Evolutionary conservation across 1,140 invertebrate species (phyloP), one percentile per base, ranked within the genome.

Genomic region (Pseudomyrmex pallidus): DNA sequence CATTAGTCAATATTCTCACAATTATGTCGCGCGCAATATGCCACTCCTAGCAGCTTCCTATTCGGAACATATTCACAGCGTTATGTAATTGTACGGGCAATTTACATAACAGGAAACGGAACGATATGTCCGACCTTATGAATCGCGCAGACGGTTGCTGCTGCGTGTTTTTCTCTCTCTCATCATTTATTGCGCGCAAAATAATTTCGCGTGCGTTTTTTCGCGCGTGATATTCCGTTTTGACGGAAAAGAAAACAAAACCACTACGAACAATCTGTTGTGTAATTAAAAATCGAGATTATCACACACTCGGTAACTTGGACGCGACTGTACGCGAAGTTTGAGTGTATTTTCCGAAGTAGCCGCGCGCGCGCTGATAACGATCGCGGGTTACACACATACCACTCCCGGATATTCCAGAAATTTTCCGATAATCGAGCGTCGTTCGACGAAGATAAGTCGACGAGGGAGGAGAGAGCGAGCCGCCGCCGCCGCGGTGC

Each of bases 81-180:
- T 89, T 90, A 84, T 86, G 77, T 78, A 89, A 90, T 61, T 64
- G 84, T 66, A 85, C 66, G 5, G 35, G 68, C 59, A 87, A 90
- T 87, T 85, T 89, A 85, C 85, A 83, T 90, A 84, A 90, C 88
- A 87, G 85, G 89, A 90, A 90, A 88, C 64, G 48, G 46, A 73
- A 66, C 22, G 25, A 74, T 63, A 46, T 44, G 50, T 50, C 17
- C 10, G 44, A 85, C 56, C 46, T 62, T 10, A 57, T 35, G 52
- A 78, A 56, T 63, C 9, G 54, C 50, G 54, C 13, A 22, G 54
- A 44, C 76, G 25, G 48, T 12, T 72, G 74, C 20, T n/a, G 52
- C 13, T 20, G 5, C 35, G 35, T 35, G 35, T 7, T 35, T 35
- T 46, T 56, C 2, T 35, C 17, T 17, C 22, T 85, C 8, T 13